Evolutionary conservation across 1,140 invertebrate genomes (phyloP), one percentile per base, ranked within the genome.

Genomic region (Chymomyza costata): DNA sequence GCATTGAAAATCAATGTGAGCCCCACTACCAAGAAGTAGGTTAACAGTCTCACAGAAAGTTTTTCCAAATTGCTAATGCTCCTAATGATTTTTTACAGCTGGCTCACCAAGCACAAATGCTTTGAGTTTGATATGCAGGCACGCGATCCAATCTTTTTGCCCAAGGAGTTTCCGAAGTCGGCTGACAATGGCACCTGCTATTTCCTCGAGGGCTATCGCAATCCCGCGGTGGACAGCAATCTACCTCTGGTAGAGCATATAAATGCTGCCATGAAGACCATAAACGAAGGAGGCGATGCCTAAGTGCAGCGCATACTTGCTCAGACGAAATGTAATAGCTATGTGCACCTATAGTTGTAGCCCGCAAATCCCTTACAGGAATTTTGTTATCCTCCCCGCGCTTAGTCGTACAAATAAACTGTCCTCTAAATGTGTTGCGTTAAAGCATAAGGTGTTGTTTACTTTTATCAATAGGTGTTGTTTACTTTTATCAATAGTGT

Each of bases 21-120:
- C 84, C 96, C 96, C 2, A 96, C 94, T 3, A 97, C 95, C 16
- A 92, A 95, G 83, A 88, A 91, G 96, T 97, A 90, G 93, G 93
- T 89, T 7, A 14, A 1, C 11, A 3, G 0, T 13, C 1, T 8
- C 1, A 43, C 43, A 8, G 28, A 19, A 38, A 6, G 13, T 8
- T 8, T 6, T 38, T 13, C 2, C 5, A 0, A 10, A 6, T 8
- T 28, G 15, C n/a, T 25, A 2, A 32, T 16, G 1, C 19, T 15
- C 11, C 35, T 17, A 31, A 48, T 35, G 57, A 25, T 40, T 37
- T 84, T 71, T 74, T 86, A 18, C 86, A 96, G 95, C 54, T 91
- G 92, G 86, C 87, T 97, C 47, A 87, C 90, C 68, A 88, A 91
- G 81, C 90, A 89, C 57, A 89, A 91, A 7, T 93, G 94, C 40